phyloP scores from a whole-genome alignment of 2,888 invertebrate species.

The Drosophila tripunctata region DNA sequence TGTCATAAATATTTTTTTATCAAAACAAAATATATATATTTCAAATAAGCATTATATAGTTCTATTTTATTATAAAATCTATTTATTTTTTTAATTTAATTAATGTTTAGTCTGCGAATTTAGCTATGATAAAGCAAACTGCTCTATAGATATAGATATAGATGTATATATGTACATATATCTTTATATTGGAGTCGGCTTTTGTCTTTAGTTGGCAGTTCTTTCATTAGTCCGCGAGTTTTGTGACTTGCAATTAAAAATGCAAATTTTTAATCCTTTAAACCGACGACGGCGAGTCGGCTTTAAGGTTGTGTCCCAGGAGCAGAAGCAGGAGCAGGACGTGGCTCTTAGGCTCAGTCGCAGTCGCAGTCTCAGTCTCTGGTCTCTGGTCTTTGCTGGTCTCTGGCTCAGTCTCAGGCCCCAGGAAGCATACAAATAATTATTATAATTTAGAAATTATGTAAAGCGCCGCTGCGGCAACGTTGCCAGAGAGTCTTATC shows the following conservation, averaged over 20 bases:
- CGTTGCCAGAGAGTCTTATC: constrained; percentile 64
- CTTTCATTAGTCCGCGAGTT: constrained; percentile 49
- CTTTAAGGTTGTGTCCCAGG: constrained; percentile 31
- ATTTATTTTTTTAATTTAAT: too few species aligned
- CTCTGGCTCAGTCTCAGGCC: constrained; percentile 15
- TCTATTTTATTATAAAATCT: too few species aligned
- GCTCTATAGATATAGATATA: not conserved
- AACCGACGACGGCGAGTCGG: constrained; percentile 34
- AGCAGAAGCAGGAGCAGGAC: not conserved
- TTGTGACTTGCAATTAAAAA: constrained; percentile 73
- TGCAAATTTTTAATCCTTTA: constrained; percentile 79
- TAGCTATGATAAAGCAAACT: too few species aligned
- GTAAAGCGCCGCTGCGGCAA: constrained; percentile 73
- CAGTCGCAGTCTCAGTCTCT: constrained; percentile 8
- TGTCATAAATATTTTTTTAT: too few species aligned
- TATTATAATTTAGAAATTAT: constrained; percentile 82
- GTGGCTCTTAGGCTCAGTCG: too few species aligned
- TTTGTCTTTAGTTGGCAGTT: constrained; percentile 21
- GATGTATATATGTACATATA: too few species aligned
- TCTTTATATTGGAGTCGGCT: constrained; percentile 1
- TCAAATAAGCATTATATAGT: too few species aligned
- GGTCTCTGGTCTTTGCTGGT: not conserved
- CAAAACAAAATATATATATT: too few species aligned
- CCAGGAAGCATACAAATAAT: constrained; percentile 80
- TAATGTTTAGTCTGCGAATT: too few species aligned